Percentiles rank a stretch among this genome's conserved stretches.
These are phyloP conservation scores for Tolmerus cingulatus DNA, from an alignment of 2,888 invertebrate species.

Conservation along the genomic window DNA sequence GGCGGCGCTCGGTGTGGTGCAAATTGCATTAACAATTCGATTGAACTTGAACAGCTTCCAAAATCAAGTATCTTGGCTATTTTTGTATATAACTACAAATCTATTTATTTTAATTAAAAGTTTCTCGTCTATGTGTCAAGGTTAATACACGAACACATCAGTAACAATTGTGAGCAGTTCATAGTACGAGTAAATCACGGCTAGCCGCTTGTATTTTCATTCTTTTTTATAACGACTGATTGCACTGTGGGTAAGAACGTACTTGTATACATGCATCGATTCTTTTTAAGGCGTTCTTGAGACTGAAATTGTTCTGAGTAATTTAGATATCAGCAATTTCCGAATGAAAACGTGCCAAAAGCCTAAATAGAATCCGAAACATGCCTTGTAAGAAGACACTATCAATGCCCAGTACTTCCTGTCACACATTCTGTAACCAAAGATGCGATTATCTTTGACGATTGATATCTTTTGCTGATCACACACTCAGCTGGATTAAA, in stretches of 20 bases:
- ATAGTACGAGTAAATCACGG: not conserved
- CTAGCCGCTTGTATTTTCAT: not conserved
- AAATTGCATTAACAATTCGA: not conserved
- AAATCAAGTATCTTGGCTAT: not conserved
- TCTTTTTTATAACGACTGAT: not conserved
- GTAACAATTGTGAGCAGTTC: not conserved
- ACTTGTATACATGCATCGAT: not conserved
- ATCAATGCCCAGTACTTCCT: too few species aligned
- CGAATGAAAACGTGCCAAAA: not conserved
- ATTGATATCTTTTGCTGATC: not conserved
- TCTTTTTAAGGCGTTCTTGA: not conserved
- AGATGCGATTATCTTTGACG: not conserved
- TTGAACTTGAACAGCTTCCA: not conserved
- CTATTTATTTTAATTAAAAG: not conserved
- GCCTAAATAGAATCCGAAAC: not conserved
- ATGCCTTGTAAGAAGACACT: too few species aligned
- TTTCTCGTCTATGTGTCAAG: not conserved
- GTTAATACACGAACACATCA: not conserved
- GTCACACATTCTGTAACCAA: not conserved
- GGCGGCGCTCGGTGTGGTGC: not conserved
- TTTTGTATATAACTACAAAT: not conserved
- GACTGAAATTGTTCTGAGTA: not conserved
- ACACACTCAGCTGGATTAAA: not conserved
- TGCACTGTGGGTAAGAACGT: not conserved
- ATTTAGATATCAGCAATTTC: not conserved